phyloP scores from a whole-genome alignment of 2,113 vertebrate species.

The Phainopepla nitens region DNA sequence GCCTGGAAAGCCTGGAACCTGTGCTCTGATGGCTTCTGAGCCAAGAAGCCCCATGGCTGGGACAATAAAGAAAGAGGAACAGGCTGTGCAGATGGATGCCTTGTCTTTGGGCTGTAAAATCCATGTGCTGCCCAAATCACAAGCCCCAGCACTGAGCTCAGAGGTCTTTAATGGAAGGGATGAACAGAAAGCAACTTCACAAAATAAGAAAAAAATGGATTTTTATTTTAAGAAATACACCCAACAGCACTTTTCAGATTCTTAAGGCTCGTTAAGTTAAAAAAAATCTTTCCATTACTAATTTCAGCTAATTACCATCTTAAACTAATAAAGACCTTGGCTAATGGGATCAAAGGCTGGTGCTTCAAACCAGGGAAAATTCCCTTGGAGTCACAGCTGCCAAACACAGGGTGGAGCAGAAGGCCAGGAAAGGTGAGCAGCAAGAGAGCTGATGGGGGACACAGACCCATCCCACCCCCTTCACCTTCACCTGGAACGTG shows the following conservation, averaged over 20 bases:
- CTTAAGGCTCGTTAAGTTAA: background rate
- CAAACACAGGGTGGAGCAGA: background rate
- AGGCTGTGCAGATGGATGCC: background rate
- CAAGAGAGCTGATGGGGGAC: background rate
- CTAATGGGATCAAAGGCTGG: conserved; percentile 17
- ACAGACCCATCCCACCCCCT: background rate
- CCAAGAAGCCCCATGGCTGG: conserved; percentile 26
- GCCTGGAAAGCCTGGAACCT: conserved; percentile 20
- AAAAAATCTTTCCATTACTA: conserved; percentile 48
- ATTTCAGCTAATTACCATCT: conserved; percentile 40
- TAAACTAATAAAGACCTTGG: conserved; percentile 14
- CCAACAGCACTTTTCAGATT: background rate
- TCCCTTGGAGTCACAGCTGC: background rate
- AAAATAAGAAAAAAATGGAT: background rate
- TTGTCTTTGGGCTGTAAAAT: background rate
- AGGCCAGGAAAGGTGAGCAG: background rate
- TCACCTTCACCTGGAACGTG: background rate
- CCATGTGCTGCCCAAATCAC: background rate
- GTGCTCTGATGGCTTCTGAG: background rate
- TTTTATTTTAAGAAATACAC: background rate
- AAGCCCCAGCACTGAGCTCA: background rate
- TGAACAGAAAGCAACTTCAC: background rate
- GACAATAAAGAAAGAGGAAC: conserved; percentile 14
- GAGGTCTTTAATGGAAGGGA: background rate
- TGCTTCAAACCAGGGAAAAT: background rate